Evolutionary conservation across 1,140 invertebrate genomes (phyloP), one percentile per base, ranked within the genome.

Genomic region (Hydropsyche tenuis): DNA sequence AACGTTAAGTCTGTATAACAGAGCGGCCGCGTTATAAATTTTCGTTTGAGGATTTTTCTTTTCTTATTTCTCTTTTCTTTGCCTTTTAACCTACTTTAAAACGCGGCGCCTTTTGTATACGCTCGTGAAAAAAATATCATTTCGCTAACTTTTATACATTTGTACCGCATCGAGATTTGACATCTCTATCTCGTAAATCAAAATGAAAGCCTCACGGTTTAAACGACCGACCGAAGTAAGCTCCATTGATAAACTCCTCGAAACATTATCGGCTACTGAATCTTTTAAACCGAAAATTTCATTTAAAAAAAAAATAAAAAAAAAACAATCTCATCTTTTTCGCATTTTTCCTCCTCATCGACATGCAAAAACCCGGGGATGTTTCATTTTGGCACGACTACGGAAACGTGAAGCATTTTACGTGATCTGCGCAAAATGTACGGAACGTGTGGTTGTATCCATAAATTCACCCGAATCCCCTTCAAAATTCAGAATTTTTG

Each of bases 181-280:
- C 27, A 37, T 25, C 27, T 64, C 27, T 64, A 64, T 64, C 27
- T 30, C 62, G 16, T 64, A 64, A 64, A 64, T 64, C 62, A 64
- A 42, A 60, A 6, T 37, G 53, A 60, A 60, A 60, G 7, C 14
- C 22, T 27, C 18, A 20, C 53, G 53, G 14, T 12, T 18, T 60
- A 60, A 60, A 22, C 22, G 3, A 22, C 22, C 2, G 14, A n/a
- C 2, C 3, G 9, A 37, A 37, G 9, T 37, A 4, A 37, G 30
- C 3, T 37, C 3, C 30, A 37, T 4, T 37, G 30, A 37, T 37
- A 9, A 37, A 37, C 3, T 37, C 3, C 3, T 37, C 3, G 30
- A 37, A 4, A 37, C 9, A 37, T 37, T 37, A 3, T 4, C 30
- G 30, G 30, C 3, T 37, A 37, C 30, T 37, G 9, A 4, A 37